Percentiles rank a stretch among this genome's conserved stretches.
Evolutionary conservation across 2,888 invertebrate genomes (phyloP).

Genomic region (Polymixis flavicincta): DNA sequence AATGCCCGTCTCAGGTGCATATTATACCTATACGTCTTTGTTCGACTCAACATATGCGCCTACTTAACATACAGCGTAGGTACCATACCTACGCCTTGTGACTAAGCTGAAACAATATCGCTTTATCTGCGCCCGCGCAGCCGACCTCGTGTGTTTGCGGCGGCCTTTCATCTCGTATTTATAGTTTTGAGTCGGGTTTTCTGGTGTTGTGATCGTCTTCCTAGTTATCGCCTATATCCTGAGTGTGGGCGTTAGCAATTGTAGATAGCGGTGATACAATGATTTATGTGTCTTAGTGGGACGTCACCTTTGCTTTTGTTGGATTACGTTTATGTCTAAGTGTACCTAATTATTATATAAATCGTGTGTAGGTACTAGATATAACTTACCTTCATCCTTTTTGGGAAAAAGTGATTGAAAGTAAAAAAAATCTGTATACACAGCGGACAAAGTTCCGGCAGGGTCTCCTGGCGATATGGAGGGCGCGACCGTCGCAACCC

Average conservation of each 20-base stretch:
- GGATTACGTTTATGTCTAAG: background rate
- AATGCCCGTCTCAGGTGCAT: background rate
- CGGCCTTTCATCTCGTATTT: conserved; percentile 73
- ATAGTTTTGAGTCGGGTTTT: conserved; percentile 63
- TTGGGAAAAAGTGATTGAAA: background rate
- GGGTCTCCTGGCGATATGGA: too few relatives aligned
- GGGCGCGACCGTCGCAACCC: too few relatives aligned
- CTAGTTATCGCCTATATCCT: conserved; percentile 47
- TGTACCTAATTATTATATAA: too few relatives aligned
- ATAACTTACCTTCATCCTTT: background rate
- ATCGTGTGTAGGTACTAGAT: too few relatives aligned
- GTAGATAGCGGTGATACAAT: conserved; percentile 28
- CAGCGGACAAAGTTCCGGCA: too few relatives aligned
- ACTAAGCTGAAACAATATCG: conserved; percentile 67
- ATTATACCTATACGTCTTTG: conserved; percentile 23
- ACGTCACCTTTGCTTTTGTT: conserved; percentile 24
- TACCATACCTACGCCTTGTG: conserved; percentile 51
- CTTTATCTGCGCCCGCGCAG: conserved; percentile 67
- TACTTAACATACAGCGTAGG: conserved; percentile 49
- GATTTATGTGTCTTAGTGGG: conserved; percentile 41
- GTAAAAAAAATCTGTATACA: background rate
- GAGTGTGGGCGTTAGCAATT: conserved; percentile 46
- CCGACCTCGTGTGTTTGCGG: conserved; percentile 70
- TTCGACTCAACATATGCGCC: conserved; percentile 40
- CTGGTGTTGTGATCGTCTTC: conserved; percentile 51